Evolutionary conservation across 2,113 vertebrate species (phyloP), one percentile per base, ranked within the genome.

Genomic region (Zosterops hypoxanthus): DNA sequence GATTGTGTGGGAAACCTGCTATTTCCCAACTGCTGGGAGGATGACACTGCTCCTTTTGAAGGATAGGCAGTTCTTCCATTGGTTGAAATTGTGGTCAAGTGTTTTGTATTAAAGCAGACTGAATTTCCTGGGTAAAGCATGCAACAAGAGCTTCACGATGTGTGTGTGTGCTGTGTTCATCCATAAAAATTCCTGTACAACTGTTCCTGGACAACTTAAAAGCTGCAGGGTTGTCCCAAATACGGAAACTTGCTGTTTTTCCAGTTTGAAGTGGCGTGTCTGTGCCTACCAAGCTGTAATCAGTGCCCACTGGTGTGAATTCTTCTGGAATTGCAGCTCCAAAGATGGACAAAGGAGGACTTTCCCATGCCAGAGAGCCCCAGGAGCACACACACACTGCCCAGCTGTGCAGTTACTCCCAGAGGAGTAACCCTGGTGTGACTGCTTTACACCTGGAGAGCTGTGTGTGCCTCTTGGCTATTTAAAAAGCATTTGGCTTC

Each of bases 131-230:
- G 46, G n/a, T 49, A n/a, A 46, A 70, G 44, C 33, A 25, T 20
- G 61, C 26, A 22, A 0, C n/a, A 53, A 49, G 55, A 36, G n/a
- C 44, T 60, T 71, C 1, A 4, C 0, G 4, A 12, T 4, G 39
- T 3, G 26, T 6, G 0, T 5, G 21, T 49, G 36, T 12, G 26
- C 26, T 75, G 5, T 19, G 39, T 34, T 79, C 10, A 18, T 50
- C 80, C 23, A 3, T 68, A 47, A 94, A 88, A 82, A 49, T 31
- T 76, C 41, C 53, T 33, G 11, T 57, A 7, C 29, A 14, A 2
- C 22, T 56, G 46, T 31, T 76, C 36, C 53, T 33, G 11, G 49
- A 7, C 31, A 16, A 3, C 20, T 56, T 31, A 36, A 80, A 86
- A 68, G 69, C 26, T 26, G 21, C 33, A 29, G 15, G 31, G 17